Evolutionary conservation across 2,113 vertebrate genomes (phyloP), one percentile per base, ranked within the genome.

Genomic region (Donacobius atricapilla): DNA sequence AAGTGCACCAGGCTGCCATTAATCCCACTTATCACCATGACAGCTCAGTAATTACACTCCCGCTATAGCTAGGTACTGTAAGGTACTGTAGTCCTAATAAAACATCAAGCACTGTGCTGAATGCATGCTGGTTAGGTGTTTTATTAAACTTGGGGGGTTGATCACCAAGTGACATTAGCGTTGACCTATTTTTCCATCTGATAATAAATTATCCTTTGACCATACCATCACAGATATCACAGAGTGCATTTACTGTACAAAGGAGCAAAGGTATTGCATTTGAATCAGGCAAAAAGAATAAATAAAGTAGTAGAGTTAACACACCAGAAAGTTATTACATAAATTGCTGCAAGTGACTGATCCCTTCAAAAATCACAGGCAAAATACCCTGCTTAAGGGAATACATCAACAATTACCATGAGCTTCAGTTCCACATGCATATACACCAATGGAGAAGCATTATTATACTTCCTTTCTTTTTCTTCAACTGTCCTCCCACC

Each of bases 1-100:
- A 98, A 98, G 98, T 98, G 98, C 98, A 99, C 98, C 97, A 97
- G 98, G 97, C 98, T 98, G 97, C 98, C 98, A 99, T 99, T 99
- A 99, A 99, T 99, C 98, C 98, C 98, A 99, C 99, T 99, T 99
- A 98, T 98, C 98, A 98, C 97, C 97, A 98, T 99, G 98, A 99
- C 99, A 99, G 98, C 98, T 98, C 98, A 92, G 98, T 99, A 99
- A 99, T 99, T 99, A 99, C 98, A 98, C 98, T 96, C 97, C 97
- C 83, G 96, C 98, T 95, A 96, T 92, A 97, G 97, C 98, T 98
- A 98, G 98, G 98, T 98, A 96, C 95, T 84, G 94, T 73, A 98
- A 98, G 98, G 98, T 98, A 95, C 97, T 68, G 65, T 89, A 98
- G 98, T 98, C 97, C 98, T 98, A 98, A 98, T 98, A 98, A 98